Evolutionary conservation across 2,797 vertebrate genomes (phyloP), one percentile per base, ranked within the genome.

Genomic region (Ptychobarbus kaznakovi): DNA sequence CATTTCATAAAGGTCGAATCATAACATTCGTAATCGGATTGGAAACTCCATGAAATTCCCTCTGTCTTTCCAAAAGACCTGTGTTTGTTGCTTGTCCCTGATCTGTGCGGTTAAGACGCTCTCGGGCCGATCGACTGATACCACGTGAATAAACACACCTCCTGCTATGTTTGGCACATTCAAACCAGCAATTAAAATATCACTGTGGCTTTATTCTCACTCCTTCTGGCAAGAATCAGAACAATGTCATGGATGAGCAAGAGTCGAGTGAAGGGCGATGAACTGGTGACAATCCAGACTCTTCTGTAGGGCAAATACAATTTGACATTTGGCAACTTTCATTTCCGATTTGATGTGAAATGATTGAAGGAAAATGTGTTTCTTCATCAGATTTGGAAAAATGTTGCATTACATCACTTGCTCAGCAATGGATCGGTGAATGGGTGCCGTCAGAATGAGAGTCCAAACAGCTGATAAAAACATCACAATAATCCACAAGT

Each of bases 81-180:
- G 32, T 49, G 73, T 44, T 80, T 51, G 58, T 80, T 58, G 81
- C 75, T 42, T 38, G 65, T 82, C 32, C 42, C 58, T 66, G 78
- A 68, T 38, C 78, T 12, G 28, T 12, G 72, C 16, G 46, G 46
- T 74, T 20, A 51, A 49, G 73, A 49, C 44, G 10, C 18, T 81
- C 38, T 38, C 16, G 6, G 42, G 68, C 58, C 78, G 66, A 70
- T 85, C 69, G 74, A 63, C 75, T 83, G 80, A 82, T 82, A 74
- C 44, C 51, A 78, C 20, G 44, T 68, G 84, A 74, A 70, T 32
- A 82, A 56, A 32, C 61, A 81, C 49, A 44, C 72, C 22, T 32
- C 22, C 35, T 38, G 63, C 80, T 82, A 25, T 51, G 51, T 58
- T 32, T 86, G 80, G 65, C 80, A 40, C 49, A 32, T 66, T 61